These are phyloP conservation scores for Ennomos fuscantarius DNA, from an alignment of 2,888 invertebrate genomes.

Conservation along the genomic window DNA sequence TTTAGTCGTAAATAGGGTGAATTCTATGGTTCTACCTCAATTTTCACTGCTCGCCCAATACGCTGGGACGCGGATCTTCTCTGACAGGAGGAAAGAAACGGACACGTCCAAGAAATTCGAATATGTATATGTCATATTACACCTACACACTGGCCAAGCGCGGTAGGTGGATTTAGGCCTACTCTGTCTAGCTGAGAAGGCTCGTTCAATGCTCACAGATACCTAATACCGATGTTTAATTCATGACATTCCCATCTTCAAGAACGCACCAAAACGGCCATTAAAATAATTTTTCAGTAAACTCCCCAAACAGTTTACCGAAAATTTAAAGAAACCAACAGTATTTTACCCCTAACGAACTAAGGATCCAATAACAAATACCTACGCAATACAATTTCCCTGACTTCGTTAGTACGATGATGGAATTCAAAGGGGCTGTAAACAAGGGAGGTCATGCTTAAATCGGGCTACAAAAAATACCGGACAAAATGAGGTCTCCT, in stretches of 20 bases:
- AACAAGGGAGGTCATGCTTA: constrained; percentile 50
- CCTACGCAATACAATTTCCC: constrained; percentile 33
- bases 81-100: too few relatives aligned
- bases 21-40: too few relatives aligned
- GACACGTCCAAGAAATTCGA: too few relatives aligned
- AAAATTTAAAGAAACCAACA: constrained; percentile 20
- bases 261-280: not conserved
- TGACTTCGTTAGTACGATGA: constrained; percentile 37
- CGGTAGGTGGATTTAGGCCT: too few relatives aligned
- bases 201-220: too few relatives aligned
- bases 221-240: not conserved
- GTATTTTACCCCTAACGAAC: constrained; percentile 39
- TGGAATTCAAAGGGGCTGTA: constrained; percentile 50
- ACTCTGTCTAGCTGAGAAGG: too few relatives aligned
- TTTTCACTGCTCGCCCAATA: too few relatives aligned
- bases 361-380: constrained; percentile 50
- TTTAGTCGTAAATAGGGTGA: too few relatives aligned
- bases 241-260: not conserved
- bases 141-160: too few relatives aligned
- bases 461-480: constrained; percentile 49
- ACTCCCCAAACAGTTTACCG: constrained; percentile 4
- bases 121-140: too few relatives aligned
- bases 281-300: constrained; percentile 18
- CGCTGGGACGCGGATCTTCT: too few relatives aligned
- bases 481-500: constrained; percentile 46